phyloP scores from a whole-genome alignment of 1,140 invertebrate genomes.

The Cataglyphis hispanica region DNA sequence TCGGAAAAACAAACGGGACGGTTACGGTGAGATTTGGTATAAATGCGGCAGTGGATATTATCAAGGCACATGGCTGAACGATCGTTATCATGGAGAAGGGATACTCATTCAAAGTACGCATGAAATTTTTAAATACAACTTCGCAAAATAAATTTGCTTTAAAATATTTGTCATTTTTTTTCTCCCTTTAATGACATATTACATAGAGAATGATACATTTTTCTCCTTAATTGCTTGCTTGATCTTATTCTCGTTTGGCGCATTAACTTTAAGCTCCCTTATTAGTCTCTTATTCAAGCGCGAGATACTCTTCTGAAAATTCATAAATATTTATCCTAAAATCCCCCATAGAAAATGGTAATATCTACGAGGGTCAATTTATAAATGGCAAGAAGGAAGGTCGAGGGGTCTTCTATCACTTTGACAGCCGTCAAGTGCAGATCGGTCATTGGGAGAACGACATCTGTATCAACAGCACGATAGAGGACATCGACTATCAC shows the following conservation, averaged over 20 bases:
- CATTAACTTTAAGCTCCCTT: background rate
- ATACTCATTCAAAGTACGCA: conserved; percentile 84
- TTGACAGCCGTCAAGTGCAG: conserved; percentile 88
- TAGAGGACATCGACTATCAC: conserved; percentile 86
- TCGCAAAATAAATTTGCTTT: background rate
- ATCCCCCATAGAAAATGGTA: conserved; percentile 85
- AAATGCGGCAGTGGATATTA: conserved; percentile 86
- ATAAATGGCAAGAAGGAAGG: conserved; percentile 87
- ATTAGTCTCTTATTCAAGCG: background rate
- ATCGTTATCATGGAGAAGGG: conserved; percentile 83
- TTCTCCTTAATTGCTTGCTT: background rate
- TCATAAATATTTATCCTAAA: background rate
- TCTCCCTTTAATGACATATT: conserved; percentile 16
- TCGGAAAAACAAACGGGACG: conserved; percentile 87
- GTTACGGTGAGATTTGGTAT: conserved; percentile 89
- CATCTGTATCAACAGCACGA: conserved; percentile 85
- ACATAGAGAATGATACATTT: conserved; percentile 7
- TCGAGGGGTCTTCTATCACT: conserved; percentile 88
- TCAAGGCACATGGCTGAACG: conserved; percentile 86
- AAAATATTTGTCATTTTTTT: conserved; percentile 48
- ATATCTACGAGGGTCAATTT: conserved; percentile 89
- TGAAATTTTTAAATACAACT: background rate
- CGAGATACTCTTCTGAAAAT: background rate
- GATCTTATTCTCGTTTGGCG: background rate
- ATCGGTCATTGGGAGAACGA: conserved; percentile 87